A percentile compares a stretch with the other conserved stretches of the same genome.
phyloP scores from a whole-genome alignment of 1,140 invertebrate species.

The Dysdera silvatica region DNA sequence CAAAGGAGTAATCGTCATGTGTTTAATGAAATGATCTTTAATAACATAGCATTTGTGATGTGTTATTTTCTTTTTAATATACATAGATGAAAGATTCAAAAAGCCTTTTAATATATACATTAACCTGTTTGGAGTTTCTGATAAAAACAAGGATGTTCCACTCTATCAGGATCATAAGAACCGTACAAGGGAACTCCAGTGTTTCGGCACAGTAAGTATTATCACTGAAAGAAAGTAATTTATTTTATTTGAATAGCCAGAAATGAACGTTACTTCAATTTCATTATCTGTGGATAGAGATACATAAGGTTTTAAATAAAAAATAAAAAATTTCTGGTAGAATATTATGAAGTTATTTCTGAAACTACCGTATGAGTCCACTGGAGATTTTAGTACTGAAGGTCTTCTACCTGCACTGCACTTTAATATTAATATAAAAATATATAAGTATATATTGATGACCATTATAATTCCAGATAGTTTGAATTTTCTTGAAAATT shows the following conservation, averaged over 20 bases:
- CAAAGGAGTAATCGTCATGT: neutral
- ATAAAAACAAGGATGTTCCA: slow-evolving; percentile 59
- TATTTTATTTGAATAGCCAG: neutral
- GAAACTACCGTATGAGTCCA: too few relatives aligned
- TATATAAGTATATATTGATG: too few relatives aligned
- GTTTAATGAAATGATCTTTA: neutral
- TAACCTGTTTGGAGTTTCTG: slow-evolving; percentile 65
- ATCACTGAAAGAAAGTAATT: neutral
- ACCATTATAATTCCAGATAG: too few relatives aligned
- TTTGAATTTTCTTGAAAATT: too few relatives aligned
- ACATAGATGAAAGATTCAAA: slow-evolving; percentile 70
- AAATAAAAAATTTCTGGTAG: too few relatives aligned
- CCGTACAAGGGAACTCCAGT: slow-evolving; percentile 68
- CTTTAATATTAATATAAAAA: too few relatives aligned
- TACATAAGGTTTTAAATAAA: too few relatives aligned
- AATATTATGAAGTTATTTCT: too few relatives aligned
- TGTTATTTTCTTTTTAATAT: neutral
- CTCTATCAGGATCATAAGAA: slow-evolving; percentile 61
- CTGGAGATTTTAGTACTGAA: too few relatives aligned
- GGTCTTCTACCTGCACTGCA: too few relatives aligned
- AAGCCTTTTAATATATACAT: slow-evolving; percentile 77
- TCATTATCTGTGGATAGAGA: too few relatives aligned
- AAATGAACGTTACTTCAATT: neutral
- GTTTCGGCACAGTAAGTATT: slow-evolving; percentile 51
- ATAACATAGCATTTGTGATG: neutral